Percentiles rank a stretch among this genome's conserved stretches.
Conservation (phyloP, 2,797 vertebrate genomes). For the Chrosomus eos region DNA sequence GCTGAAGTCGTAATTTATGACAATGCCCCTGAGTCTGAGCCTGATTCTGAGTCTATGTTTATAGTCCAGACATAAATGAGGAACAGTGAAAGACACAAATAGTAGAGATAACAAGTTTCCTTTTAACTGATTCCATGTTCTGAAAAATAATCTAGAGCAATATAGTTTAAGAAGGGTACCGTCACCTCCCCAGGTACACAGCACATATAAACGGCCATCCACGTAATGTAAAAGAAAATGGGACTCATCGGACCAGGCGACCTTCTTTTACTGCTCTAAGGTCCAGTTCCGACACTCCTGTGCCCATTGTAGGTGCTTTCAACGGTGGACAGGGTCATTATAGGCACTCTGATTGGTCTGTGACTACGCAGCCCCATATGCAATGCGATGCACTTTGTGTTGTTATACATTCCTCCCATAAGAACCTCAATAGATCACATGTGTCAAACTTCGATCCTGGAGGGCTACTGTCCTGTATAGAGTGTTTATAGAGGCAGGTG, state of each 20-base stretch:
- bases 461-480: too few species aligned
- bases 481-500: background rate
- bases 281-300: background rate
- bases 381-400: too few species aligned
- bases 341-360: too few species aligned
- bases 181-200: background rate
- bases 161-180: background rate
- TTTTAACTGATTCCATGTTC: background rate
- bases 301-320: too few species aligned
- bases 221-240: background rate
- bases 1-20: slow-evolving; percentile 59
- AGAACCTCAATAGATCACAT: background rate
- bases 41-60: slow-evolving; percentile 42
- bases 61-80: slow-evolving; percentile 9
- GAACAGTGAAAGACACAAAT: slow-evolving; percentile 24
- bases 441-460: background rate
- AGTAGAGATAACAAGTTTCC: slow-evolving; percentile 43
- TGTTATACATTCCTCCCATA: background rate
- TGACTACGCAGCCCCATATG: background rate
- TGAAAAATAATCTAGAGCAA: slow-evolving; percentile 15
- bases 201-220: background rate
- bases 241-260: background rate
- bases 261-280: background rate
- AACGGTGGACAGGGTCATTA: too few species aligned
- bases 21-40: slow-evolving; percentile 58